phyloP scores from a whole-genome alignment of 2,113 vertebrate species.

The Megatriorchis doriae region DNA sequence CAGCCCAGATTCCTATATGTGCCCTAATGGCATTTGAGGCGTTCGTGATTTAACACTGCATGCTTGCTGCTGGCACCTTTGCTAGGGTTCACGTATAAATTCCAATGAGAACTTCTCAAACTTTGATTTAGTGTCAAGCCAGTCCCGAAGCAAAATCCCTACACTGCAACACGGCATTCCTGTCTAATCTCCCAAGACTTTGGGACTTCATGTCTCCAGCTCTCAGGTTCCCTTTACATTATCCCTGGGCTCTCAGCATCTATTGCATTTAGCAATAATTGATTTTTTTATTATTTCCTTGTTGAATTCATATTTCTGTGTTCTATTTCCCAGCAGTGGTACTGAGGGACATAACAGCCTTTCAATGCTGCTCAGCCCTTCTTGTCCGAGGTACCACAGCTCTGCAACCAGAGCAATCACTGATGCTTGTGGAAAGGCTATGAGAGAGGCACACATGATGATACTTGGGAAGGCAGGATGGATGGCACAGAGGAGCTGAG shows the following conservation, averaged over 20 bases:
- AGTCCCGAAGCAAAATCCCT: neutral
- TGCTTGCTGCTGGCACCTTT: fast-evolving
- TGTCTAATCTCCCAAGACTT: neutral
- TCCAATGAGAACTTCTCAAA: neutral
- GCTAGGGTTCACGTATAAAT: fast-evolving
- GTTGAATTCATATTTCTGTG: neutral
- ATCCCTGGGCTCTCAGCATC: neutral
- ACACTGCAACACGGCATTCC: neutral
- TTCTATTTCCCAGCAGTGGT: neutral
- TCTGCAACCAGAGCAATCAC: neutral
- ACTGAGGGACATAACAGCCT: neutral
- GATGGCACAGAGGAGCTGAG: neutral
- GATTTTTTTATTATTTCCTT: neutral
- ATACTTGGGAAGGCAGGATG: neutral
- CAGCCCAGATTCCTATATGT: neutral
- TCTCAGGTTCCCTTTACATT: neutral
- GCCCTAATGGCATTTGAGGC: neutral
- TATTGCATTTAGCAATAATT: neutral
- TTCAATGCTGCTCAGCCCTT: neutral
- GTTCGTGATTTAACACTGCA: fast-evolving
- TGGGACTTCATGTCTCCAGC: neutral
- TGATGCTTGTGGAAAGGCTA: neutral
- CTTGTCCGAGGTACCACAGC: neutral
- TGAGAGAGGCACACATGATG: neutral
- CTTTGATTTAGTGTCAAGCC: neutral